Evolutionary conservation across 1,140 invertebrate genomes (phyloP).

Genomic region (Caligus rogercresseyi): DNA sequence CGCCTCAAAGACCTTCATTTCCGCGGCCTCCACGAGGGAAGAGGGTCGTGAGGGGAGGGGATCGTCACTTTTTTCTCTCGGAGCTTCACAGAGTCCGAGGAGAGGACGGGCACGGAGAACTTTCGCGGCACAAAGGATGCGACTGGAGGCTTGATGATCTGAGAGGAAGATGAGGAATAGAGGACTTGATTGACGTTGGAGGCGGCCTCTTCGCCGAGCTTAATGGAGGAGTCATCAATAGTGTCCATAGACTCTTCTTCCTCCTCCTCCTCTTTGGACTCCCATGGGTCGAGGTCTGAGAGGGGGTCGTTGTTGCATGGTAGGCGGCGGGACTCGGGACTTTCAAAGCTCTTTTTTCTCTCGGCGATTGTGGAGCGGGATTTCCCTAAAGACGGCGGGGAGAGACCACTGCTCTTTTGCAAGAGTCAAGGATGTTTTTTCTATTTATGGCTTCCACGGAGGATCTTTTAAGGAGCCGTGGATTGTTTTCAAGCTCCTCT

Average conservation of each 20-base stretch:
- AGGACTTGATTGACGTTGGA: not conserved
- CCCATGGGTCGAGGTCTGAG: not conserved
- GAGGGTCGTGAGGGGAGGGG: conserved; percentile 23
- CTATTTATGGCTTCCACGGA: conserved; percentile 61
- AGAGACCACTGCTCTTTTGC: conserved; percentile 50
- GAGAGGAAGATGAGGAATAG: not conserved
- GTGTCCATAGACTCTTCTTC: conserved; percentile 25
- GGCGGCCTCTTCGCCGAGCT: not conserved
- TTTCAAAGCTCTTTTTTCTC: conserved; percentile 15
- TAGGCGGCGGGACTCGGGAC: conserved; percentile 1
- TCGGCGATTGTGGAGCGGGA: conserved; percentile 13
- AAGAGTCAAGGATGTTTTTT: conserved; percentile 67
- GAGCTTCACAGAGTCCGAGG: conserved; percentile 23
- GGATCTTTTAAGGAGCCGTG: conserved; percentile 49
- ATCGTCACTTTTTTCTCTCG: conserved; percentile 23
- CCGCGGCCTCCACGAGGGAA: conserved; percentile 23
- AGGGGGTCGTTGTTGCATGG: conserved; percentile 14
- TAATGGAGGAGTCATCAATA: conserved; percentile 22
- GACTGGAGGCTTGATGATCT: not conserved
- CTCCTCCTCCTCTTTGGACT: conserved; percentile 22
- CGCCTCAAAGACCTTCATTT: conserved; percentile 21
- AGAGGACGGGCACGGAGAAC: conserved; percentile 24
- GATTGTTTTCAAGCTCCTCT: conserved; percentile 25
- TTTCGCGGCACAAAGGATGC: conserved; percentile 18
- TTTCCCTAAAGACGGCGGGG: not conserved